A percentile compares a stretch with the other conserved stretches of the same genome.
Conservation (phyloP, 2,888 invertebrate species). For the Punctoribates punctum region DNA sequence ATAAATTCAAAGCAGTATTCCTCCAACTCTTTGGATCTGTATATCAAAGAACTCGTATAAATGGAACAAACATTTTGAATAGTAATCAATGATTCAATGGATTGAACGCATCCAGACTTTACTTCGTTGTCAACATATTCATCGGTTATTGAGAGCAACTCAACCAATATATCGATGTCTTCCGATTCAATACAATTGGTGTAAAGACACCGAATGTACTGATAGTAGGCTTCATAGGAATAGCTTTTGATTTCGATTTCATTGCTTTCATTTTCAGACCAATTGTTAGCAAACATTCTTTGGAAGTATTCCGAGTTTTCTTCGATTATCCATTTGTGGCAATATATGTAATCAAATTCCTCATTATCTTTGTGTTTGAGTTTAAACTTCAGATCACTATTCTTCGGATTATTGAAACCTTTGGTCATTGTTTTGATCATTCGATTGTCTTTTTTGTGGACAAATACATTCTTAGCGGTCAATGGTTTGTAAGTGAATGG, state of each 20-base stretch:
- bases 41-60: neutral
- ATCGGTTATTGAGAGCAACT: neutral
- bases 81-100: neutral
- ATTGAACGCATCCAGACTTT: neutral
- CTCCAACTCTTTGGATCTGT: neutral
- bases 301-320: neutral
- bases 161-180: neutral
- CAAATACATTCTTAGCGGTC: neutral
- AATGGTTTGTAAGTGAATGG: no score
- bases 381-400: slow-evolving; percentile 28
- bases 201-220: slow-evolving; percentile 1
- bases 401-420: slow-evolving; percentile 1
- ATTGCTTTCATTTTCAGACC: neutral
- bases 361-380: neutral
- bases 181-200: neutral
- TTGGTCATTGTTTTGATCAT: neutral
- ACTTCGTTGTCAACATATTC: neutral
- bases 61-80: neutral
- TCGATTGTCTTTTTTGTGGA: neutral
- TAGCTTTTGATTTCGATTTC: neutral
- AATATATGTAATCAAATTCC: neutral
- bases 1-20: neutral
- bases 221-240: slow-evolving; percentile 1
- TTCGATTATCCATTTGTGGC: slow-evolving; percentile 16
- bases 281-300: neutral